Conservation (phyloP, 2,888 invertebrate genomes). For the Scaptomyza cyrtandrae region DNA sequence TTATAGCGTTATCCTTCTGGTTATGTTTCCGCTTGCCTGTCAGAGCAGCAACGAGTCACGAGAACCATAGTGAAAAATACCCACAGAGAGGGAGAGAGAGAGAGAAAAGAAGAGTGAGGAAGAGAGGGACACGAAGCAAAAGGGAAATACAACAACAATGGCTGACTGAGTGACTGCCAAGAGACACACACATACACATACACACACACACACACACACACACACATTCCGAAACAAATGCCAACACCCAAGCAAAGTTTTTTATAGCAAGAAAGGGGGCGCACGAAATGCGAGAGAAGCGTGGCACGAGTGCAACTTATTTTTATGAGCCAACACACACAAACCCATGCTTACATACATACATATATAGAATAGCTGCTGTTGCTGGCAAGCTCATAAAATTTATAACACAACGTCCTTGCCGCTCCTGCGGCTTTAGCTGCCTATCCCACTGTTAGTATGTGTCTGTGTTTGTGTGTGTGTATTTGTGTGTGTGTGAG, state of each 20-base stretch:
- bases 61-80: constrained; percentile 4
- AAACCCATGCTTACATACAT: constrained; percentile 28
- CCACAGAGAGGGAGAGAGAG: constrained; percentile 12
- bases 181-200: constrained; percentile 54
- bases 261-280: constrained; percentile 52
- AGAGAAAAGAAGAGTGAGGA: constrained; percentile 7
- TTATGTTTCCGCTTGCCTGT: constrained; percentile 84
- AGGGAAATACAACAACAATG: constrained; percentile 69
- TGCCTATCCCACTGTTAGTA: constrained; percentile 20
- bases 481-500: constrained; percentile 32
- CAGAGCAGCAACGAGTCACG: constrained; percentile 39
- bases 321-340: constrained; percentile 72
- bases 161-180: constrained; percentile 79
- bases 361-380: constrained; percentile 27
- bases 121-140: neutral
- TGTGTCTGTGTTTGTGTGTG: neutral
- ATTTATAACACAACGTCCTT: constrained; percentile 82
- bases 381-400: constrained; percentile 79
- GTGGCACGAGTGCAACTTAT: constrained; percentile 81
- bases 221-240: constrained; percentile 47
- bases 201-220: constrained; percentile 28
- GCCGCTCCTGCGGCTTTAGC: constrained; percentile 75
- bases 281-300: constrained; percentile 52
- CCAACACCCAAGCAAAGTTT: constrained; percentile 73
- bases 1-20: constrained; percentile 84